Conservation (phyloP, 2,888 invertebrate species). For the Cabera pusaria region DNA sequence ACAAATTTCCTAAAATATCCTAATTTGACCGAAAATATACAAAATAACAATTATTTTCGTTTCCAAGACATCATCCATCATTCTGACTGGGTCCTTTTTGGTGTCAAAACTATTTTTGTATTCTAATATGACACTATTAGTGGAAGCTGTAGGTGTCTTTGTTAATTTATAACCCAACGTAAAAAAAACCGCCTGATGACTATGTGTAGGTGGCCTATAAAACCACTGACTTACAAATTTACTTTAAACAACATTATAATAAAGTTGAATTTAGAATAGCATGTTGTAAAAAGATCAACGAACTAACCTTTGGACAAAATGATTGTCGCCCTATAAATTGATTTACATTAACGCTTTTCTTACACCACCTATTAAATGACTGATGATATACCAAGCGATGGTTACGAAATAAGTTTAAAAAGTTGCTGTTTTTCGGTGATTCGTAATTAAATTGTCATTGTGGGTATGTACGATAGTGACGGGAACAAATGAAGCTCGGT, state of each 20-base stretch:
- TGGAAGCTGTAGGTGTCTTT: constrained; percentile 18
- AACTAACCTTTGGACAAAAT: constrained; percentile 7
- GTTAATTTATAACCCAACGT: constrained; percentile 20
- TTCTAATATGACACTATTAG: constrained; percentile 20
- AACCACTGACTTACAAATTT: background rate
- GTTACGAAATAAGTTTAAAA: constrained; percentile 1
- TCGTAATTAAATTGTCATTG: constrained; percentile 16
- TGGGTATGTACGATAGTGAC: constrained; percentile 23
- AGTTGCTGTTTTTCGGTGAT: constrained; percentile 2
- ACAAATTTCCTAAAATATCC: too few relatives aligned
- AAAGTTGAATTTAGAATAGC: constrained; percentile 1
- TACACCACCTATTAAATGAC: background rate
- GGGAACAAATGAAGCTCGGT: constrained; percentile 13
- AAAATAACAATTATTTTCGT: too few relatives aligned
- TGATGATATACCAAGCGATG: constrained; percentile 1
- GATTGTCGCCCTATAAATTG: background rate
- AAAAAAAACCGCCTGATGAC: constrained; percentile 4
- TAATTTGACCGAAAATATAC: too few relatives aligned
- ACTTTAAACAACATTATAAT: background rate
- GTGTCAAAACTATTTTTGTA: constrained; percentile 23
- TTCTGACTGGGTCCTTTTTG: constrained; percentile 10
- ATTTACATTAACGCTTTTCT: constrained; percentile 7
- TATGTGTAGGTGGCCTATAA: constrained; percentile 13
- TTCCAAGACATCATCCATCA: constrained; percentile 16
- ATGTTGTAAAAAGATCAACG: constrained; percentile 12